Base-by-base conservation (phyloP, 2,797 vertebrate species). In the Pelodytes ibericus region DNA sequence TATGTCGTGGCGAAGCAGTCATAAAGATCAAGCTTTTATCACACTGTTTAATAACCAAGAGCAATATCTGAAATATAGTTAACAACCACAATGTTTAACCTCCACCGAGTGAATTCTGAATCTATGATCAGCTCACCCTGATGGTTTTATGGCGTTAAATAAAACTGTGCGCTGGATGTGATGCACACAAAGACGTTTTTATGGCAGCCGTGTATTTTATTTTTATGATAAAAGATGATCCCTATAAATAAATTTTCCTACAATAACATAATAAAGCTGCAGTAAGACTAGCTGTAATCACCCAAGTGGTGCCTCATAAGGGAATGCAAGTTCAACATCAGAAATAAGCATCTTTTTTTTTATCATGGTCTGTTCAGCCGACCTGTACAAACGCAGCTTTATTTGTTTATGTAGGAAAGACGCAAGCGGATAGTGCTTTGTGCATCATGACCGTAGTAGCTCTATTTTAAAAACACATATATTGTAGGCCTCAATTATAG, bases 161-260 rank as follows among this genome's bases (percentile, higher is more conserved):
- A 79, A 79, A 79, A 79, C 64, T 69, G 25, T n/a, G 56, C 6
- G 11, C 57, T 56, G 64, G 73, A 79, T 69, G 57, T 59, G 69
- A 33, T 63, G 77, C 64, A 74, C 77, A 79, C 71, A 79, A 79
- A 79, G 77, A 79, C 70, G 72, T 73, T 74, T 79, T 79, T 79
- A 79, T 69, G 53, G 26, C 77, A 63, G 57, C 57, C 31, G 31
- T 73, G 71, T 74, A 79, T 79, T 74, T 79, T 74, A 79, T 62
- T 73, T 79, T 79, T 79, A 79, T 63, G 77, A 73, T 74, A 79
- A 79, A 73, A 79, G 77, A 79, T 74, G 77, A 79, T 69, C 71
- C 77, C 77, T 69, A 79, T 74, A 79, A 79, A 79, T 79, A 79
- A 47, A 79, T 79, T 79, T 79, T 64, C 64, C 71, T 56, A 73